Base-by-base conservation (phyloP, 2,113 vertebrate genomes). In the Eidolon helvum region DNA sequence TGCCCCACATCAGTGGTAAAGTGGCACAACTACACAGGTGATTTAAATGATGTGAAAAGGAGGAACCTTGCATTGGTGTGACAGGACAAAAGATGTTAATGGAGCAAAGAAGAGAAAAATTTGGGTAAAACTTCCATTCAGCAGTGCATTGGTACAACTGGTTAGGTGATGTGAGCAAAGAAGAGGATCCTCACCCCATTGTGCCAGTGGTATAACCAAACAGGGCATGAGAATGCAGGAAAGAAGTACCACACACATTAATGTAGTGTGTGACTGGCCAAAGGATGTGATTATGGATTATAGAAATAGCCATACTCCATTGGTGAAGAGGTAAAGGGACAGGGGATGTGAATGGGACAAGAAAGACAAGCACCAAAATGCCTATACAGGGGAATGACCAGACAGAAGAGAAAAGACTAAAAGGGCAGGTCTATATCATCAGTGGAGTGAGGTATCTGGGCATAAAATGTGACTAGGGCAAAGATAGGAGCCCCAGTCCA, bases 401-500 rank as follows among this genome's bases (percentile, higher is more conserved):
- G 65, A 80, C 12, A 72, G n/a, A 50, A 68, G 43, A 24, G n/a
- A 24, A 79, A 40, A 79, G 30, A 71, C 4, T 10, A 45, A 72
- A 65, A 55, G 48, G n/a, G 45, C 12, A 84, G 48, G 18, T 33
- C 24, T 84, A 43, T 5, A 21, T 40, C n/a, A 2, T 80, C 35
- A 71, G 16, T 22, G 15, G 33, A 33, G 28, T 33, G 55, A 75
- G 18, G 9, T 30, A 28, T 35, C 33, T 79, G 55, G 48, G 26
- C 18, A 48, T 10, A 24, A 35, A 43, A 53, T 43, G 30, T 9
- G 30, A 61, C 43, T 10, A 48, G 24, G 43, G 19, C 50, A 83
- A 66, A 68, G 9, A 83, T 28, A 50, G 4, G n/a, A 35, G 24
- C 33, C 38, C 16, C 1, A 0, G 2, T 33, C 45, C 0, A 0